A percentile compares a stretch with the other conserved stretches of the same genome.
phyloP scores from a whole-genome alignment of 2,113 vertebrate genomes.

The Ia io region DNA sequence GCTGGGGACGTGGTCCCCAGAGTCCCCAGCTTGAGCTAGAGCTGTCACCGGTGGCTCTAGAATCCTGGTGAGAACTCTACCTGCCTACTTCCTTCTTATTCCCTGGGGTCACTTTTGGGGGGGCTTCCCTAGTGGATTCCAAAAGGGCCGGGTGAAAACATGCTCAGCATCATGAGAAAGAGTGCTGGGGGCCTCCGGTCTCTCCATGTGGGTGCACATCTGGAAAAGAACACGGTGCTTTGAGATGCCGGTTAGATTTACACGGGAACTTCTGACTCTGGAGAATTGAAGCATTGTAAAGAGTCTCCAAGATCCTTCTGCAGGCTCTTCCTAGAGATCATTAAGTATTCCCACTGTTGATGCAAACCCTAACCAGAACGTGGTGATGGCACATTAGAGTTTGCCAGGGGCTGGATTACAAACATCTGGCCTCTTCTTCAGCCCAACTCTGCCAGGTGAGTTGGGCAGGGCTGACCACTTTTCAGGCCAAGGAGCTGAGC shows the following conservation, averaged over 20 bases:
- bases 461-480: neutral
- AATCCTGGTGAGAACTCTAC: neutral
- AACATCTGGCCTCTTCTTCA: neutral
- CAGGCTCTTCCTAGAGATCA: neutral
- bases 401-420: too few species aligned
- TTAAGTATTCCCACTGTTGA: too few species aligned
- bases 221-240: neutral
- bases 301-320: neutral
- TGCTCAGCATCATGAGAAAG: neutral
- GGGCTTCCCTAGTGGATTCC: neutral
- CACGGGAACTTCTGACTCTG: neutral
- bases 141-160: neutral
- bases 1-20: neutral
- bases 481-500: neutral
- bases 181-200: neutral
- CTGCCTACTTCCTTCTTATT: neutral
- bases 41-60: neutral
- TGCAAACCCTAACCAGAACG: accelerated
- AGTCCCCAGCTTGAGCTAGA: neutral
- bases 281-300: neutral
- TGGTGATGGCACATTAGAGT: neutral
- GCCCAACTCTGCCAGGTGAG: neutral
- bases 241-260: neutral
- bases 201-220: accelerated
- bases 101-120: too few species aligned